Evolutionary conservation across 2,888 invertebrate genomes (phyloP), one percentile per base, ranked within the genome.

Genomic region (Heliconius aoede): DNA sequence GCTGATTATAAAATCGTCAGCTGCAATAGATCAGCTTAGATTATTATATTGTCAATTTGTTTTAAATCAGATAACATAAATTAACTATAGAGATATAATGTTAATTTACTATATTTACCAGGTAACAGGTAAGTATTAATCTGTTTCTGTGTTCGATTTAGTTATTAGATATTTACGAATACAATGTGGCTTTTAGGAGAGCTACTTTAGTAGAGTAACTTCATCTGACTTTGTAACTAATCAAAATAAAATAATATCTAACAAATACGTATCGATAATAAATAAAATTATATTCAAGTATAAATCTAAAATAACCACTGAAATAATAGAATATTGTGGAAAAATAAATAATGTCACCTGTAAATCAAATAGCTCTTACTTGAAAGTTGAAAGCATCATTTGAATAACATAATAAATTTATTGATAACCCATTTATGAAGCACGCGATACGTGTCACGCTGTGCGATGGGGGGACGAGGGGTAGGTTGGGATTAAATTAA

Each of bases 371-470:
- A 30, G 30, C n/a, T 32, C 13, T 15, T 8, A 8, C 55, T 69
- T 55, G 51, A 69, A 69, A 55, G 30, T 69, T 55, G 51, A 69
- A 69, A 55, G 30, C 13, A 24, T 76, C 9, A 64, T 55, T 62
- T 75, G 26, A 71, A 62, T 67, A 67, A 26, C 62, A 76, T 71
- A 76, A 58, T 64, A 65, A 24, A 65, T 65, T 65, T 65, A 65
- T 71, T 64, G 64, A 64, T 76, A 76, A 76, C 75, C 71, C 58
- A 64, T 76, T 64, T 76, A 72, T 62, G 32, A 24, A 64, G 74
- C 69, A 77, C 77, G 74, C 77, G 74, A 68, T 18, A 72, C 58
- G 58, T 36, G 1, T 36, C 13, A 65, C 61, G 55, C 51, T 32
- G 71, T 9, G 21, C 51, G 65, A 46, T 32, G 51, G 60, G 30